Evolutionary conservation across 2,888 invertebrate genomes (phyloP), one percentile per base, ranked within the genome.

Genomic region (Macrophya alboannulata): DNA sequence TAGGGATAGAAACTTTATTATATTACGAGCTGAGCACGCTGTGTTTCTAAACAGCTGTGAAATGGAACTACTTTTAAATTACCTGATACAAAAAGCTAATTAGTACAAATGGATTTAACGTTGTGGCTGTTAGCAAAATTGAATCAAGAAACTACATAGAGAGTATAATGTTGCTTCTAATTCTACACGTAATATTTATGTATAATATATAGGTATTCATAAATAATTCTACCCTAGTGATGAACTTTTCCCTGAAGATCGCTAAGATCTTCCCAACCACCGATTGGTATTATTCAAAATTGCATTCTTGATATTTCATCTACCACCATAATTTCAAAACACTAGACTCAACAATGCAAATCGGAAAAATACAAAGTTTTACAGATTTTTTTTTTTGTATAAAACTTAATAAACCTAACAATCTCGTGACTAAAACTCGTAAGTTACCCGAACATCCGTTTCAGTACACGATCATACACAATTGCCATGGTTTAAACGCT

Each of bases 211-310:
- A 77, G 4, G 5, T 55, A 77, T 12, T 6, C 48, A 83, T 48
- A 51, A 25, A 51, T 83, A 51, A 43, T 59, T 83, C 12, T 68
- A 68, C 48, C 12, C 45, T 25, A 81, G 25, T 25, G 37, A 62
- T 62, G 43, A 83, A 68, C 48, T 68, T 83, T 83, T 21, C 83
- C 83, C 83, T 37, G 83, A 83, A 83, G 83, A 83, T 83, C 71
- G 51, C 12, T 83, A n/a, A 71, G 68, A 83, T 31, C 83, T 83
- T 83, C 83, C 68, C 83, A 55, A 83, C 83, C 83, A 83, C 83
- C 83, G n/a, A 71, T 83, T 83, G 43, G 83, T 83, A 83, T 83
- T 55, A 68, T 83, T 83, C 83, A 31, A 83, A 83, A 65, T 83
- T 83, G 65, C 83, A 83, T 83, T 83, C 65, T 83, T 48, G 83